phyloP scores from a whole-genome alignment of 2,797 vertebrate species.

The Ptychadena robeensis region DNA sequence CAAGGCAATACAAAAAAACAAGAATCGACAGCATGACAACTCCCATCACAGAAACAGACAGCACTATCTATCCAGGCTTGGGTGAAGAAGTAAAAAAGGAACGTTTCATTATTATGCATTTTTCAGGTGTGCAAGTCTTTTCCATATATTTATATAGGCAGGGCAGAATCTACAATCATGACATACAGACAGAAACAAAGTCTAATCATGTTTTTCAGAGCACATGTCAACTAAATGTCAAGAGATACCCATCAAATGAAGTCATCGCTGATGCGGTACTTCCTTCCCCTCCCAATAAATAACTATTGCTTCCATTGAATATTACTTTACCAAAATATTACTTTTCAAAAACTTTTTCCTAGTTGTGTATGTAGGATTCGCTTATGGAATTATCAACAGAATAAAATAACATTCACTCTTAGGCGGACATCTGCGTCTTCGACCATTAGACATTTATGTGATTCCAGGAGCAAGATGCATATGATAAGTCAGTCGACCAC shows the following conservation, averaged over 20 bases:
- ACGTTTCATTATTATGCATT: slow-evolving; percentile 13
- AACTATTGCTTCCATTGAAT: background rate
- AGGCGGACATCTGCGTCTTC: no score
- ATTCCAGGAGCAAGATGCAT: no score
- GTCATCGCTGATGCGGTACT: background rate
- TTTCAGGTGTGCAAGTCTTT: slow-evolving; percentile 40
- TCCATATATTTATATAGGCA: background rate
- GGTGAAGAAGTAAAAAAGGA: background rate
- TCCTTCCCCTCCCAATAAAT: background rate
- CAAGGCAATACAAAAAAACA: slow-evolving; percentile 42
- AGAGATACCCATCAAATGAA: background rate
- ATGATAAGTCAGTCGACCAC: no score
- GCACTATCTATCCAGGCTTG: background rate
- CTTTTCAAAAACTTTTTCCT: background rate
- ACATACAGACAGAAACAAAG: background rate
- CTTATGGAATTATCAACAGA: no score
- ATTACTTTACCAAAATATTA: no score
- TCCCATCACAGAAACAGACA: slow-evolving; percentile 35
- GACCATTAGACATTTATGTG: no score
- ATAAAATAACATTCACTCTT: background rate
- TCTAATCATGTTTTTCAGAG: background rate
- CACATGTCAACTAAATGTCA: slow-evolving; percentile 4
- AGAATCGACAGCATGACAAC: slow-evolving; percentile 33
- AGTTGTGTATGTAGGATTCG: background rate
- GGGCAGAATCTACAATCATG: background rate